Evolutionary conservation across 2,113 vertebrate genomes (phyloP).

Genomic region (Rattus rattus): DNA sequence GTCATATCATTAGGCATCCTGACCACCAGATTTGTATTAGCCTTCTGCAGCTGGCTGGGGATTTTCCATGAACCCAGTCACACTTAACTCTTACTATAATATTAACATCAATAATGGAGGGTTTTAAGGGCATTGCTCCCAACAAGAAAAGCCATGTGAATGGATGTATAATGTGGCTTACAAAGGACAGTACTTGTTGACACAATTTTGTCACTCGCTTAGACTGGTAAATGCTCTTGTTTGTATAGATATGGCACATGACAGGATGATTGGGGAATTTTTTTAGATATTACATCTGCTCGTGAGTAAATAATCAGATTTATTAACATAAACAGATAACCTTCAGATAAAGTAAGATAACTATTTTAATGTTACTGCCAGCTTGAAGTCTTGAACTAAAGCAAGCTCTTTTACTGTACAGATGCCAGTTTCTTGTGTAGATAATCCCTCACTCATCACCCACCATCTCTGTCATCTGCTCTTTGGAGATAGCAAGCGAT

Average conservation of each 20-base stretch:
- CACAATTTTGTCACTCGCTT: not conserved
- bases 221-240: not conserved
- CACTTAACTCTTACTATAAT: no score
- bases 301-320: slow-evolving; percentile 28
- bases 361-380: slow-evolving; percentile 9
- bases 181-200: no score
- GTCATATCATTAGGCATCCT: no score
- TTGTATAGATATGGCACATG: not conserved
- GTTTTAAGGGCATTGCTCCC: no score
- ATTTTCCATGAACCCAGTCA: no score
- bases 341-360: slow-evolving; percentile 10
- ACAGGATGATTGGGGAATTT: not conserved
- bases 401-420: slow-evolving; percentile 41
- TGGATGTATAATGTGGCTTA: no score
- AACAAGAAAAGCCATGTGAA: not conserved
- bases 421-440: not conserved
- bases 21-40: no score
- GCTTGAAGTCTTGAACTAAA: slow-evolving; percentile 34
- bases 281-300: not conserved
- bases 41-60: no score
- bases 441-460: slow-evolving; percentile 39
- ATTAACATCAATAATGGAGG: no score
- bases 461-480: slow-evolving; percentile 84
- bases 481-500: slow-evolving; percentile 83
- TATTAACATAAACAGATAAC: not conserved